Conservation (phyloP, 2,888 invertebrate species). For the Melitaea athalia region DNA sequence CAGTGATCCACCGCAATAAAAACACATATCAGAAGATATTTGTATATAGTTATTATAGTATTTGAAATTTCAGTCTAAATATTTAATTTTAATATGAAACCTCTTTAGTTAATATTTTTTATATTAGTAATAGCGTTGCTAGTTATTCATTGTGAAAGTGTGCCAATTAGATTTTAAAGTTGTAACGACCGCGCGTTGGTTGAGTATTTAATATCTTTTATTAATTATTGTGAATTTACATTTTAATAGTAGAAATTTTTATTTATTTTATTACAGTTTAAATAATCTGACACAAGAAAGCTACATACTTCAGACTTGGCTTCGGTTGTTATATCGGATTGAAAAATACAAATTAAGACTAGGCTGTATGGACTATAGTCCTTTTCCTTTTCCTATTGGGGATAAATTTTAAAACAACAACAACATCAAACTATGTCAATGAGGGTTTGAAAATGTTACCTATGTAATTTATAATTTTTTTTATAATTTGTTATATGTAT, state of each 20-base stretch:
- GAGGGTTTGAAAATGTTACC: too few relatives aligned
- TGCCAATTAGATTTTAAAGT: slow-evolving; percentile 75
- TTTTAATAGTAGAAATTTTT: neutral
- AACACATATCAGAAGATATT: slow-evolving; percentile 68
- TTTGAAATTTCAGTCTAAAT: slow-evolving; percentile 42
- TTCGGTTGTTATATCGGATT: too few relatives aligned
- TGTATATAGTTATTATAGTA: slow-evolving; percentile 51
- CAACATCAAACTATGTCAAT: too few relatives aligned
- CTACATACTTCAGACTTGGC: too few relatives aligned
- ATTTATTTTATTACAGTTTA: neutral
- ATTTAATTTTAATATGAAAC: slow-evolving; percentile 52
- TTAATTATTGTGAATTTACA: slow-evolving; percentile 50
- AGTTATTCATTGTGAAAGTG: slow-evolving; percentile 81
- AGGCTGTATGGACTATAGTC: too few relatives aligned
- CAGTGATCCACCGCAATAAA: slow-evolving; percentile 63
- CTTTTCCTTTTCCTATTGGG: too few relatives aligned
- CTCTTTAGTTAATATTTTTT: slow-evolving; percentile 67
- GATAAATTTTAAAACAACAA: too few relatives aligned
- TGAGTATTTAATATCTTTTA: slow-evolving; percentile 66
- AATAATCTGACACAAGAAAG: too few relatives aligned
- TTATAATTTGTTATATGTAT: too few relatives aligned
- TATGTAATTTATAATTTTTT: too few relatives aligned
- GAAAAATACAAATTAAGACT: too few relatives aligned
- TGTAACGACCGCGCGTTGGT: slow-evolving; percentile 54
- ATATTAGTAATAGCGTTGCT: slow-evolving; percentile 75